Conservation (phyloP, 2,113 vertebrate species). For the Cranoglanis bouderius region DNA sequence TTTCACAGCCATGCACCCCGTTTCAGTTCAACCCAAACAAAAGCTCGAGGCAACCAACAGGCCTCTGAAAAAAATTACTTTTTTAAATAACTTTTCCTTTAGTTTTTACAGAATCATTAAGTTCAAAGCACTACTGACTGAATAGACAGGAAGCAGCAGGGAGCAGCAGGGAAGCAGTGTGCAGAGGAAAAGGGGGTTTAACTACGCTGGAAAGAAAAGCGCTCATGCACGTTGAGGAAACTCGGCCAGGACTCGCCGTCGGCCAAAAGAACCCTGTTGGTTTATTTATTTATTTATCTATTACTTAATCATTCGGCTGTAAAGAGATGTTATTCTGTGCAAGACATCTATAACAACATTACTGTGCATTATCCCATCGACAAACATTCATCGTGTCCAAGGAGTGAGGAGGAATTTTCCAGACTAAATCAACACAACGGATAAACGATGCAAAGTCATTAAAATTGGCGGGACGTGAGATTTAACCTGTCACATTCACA, state of each 20-base stretch:
- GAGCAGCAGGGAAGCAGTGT: slow-evolving; percentile 35
- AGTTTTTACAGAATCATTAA: background rate
- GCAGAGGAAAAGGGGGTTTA: background rate
- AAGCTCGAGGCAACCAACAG: slow-evolving; percentile 21
- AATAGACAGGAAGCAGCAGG: slow-evolving; percentile 22
- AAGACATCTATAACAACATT: background rate
- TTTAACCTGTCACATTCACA: too few relatives aligned
- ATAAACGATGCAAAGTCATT: background rate
- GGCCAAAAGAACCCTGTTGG: slow-evolving; percentile 6
- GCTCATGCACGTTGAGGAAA: slow-evolving; percentile 12
- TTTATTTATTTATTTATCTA: background rate
- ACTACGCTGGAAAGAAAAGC: slow-evolving; percentile 5
- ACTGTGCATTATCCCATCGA: background rate
- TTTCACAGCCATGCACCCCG: background rate
- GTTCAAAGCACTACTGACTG: slow-evolving; percentile 15
- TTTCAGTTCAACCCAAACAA: slow-evolving; percentile 42
- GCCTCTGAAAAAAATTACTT: too few relatives aligned
- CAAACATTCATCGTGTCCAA: background rate
- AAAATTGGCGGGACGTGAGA: too few relatives aligned
- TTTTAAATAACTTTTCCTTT: background rate
- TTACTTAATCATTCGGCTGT: background rate
- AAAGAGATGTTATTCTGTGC: background rate
- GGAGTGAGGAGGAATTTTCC: slow-evolving; percentile 11
- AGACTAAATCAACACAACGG: background rate
- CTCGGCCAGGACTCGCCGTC: background rate